Conservation (phyloP, 2,113 vertebrate species). For the Triplophysa siluroides region DNA sequence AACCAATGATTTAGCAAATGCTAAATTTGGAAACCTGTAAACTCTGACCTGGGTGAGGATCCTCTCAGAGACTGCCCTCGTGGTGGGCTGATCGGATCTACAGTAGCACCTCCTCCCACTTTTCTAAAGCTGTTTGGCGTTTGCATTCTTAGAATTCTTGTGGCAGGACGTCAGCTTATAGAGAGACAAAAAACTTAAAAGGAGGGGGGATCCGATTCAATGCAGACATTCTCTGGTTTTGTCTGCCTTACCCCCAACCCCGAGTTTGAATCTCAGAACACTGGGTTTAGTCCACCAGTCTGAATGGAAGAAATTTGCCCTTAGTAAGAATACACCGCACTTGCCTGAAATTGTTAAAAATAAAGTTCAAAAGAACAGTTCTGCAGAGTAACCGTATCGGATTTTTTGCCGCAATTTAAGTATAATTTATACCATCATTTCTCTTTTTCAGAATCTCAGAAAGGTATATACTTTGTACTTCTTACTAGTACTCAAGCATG, state of each 20-base stretch:
- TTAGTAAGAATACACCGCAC: neutral
- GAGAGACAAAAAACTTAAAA: conserved; percentile 35
- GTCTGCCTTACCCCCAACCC: neutral
- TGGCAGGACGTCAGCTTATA: conserved; percentile 53
- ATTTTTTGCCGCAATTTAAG: neutral
- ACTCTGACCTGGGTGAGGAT: conserved; percentile 6
- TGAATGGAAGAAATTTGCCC: neutral
- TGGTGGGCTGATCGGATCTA: conserved; percentile 1
- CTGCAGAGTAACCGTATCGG: neutral
- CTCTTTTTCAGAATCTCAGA: too few relatives aligned
- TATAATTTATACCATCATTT: too few relatives aligned
- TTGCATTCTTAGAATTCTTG: conserved; percentile 60
- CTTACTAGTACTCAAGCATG: too few relatives aligned
- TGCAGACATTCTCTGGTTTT: conserved; percentile 1
- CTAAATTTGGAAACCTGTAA: conserved; percentile 18
- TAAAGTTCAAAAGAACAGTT: neutral
- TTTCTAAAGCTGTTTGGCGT: conserved; percentile 42
- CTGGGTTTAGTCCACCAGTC: neutral
- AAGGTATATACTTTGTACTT: too few relatives aligned
- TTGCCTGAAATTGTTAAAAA: neutral
- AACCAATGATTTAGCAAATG: neutral
- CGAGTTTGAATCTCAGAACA: neutral
- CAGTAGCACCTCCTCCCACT: conserved; percentile 8
- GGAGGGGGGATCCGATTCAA: neutral
- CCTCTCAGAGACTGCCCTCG: neutral